Evolutionary conservation across 2,113 vertebrate species (phyloP).

Genomic region (Mirounga angustirostris): DNA sequence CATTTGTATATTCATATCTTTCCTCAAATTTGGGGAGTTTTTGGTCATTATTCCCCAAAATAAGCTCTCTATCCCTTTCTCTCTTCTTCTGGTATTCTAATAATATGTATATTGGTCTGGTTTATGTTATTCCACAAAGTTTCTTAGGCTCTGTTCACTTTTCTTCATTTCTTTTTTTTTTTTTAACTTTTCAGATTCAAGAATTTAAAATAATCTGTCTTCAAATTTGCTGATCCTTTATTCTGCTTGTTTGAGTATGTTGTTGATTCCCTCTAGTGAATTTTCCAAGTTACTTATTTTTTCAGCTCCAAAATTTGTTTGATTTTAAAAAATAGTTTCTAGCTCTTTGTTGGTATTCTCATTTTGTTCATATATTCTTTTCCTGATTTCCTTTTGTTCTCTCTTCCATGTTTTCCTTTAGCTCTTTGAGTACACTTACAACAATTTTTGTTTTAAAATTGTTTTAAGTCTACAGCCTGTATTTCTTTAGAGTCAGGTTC

Average conservation of each 20-base stretch:
- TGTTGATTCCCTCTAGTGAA: neutral
- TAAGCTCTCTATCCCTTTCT: neutral
- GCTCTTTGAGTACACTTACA: neutral
- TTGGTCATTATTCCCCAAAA: neutral
- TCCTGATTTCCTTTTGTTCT: neutral
- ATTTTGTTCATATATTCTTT: constrained; percentile 22
- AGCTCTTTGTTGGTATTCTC: neutral
- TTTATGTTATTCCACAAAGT: neutral
- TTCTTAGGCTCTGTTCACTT: neutral
- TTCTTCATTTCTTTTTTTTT: neutral
- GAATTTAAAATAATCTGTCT: neutral
- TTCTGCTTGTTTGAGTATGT: neutral
- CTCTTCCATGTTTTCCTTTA: neutral
- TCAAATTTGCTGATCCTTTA: neutral
- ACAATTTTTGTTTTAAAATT: neutral
- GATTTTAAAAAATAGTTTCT: neutral
- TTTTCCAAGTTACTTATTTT: neutral
- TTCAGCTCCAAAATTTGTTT: neutral
- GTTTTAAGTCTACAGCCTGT: neutral
- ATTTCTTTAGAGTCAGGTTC: neutral
- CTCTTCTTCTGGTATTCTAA: neutral
- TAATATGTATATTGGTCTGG: neutral
- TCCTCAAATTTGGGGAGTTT: neutral
- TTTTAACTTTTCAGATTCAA: neutral
- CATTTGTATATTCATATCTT: neutral